Base-by-base conservation (phyloP, 2,888 invertebrate genomes). In the Drosophila bunnanda region DNA sequence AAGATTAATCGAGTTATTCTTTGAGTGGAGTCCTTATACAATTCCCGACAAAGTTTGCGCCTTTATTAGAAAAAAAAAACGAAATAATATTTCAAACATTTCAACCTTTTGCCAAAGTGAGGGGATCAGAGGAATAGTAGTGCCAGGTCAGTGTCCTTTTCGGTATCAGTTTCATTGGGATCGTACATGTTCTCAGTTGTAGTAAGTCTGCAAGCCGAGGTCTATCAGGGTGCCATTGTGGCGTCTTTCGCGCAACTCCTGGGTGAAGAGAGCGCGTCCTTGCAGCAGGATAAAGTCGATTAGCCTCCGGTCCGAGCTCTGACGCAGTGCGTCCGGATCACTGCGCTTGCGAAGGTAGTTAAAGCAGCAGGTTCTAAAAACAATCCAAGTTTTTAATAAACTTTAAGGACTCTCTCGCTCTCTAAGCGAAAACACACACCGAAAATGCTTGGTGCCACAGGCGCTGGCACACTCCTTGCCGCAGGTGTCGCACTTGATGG, bases 381-480 rank as follows among this genome's bases (percentile, higher is more conserved):
- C 8, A 12, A 7, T 10, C 30, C 15, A 20, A 28, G 5, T 3
- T 13, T 32, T 50, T 4, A 22, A 10, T n/a, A 7, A 6, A 13
- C 6, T 15, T 22, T 12, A 8, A 6, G n/a, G 4, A 6, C 9
- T 20, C 41, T 44, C 15, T 7, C 20, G 22, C 41, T 44, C 15
- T 7, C 20, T 22, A 12, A 41, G 6, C 12, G 3, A 13, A 7
- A 43, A 22, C 22, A 39, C 72, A 69, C 75, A 92, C 92, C 92
- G 89, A 85, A 95, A 95, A 80, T 94, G 94, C 71, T 94, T 93
- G 0, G 95, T 95, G 6, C 95, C 95, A 76, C 95, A 95, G 10
- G 94, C 94, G 52, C 93, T 93, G 76, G 94, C 92, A 76, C 95
- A 95, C 90, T 95, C 95, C 55, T 93, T 92, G 50, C 95, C 95